Conservation (phyloP, 2,113 vertebrate species). For the Vimba vimba region DNA sequence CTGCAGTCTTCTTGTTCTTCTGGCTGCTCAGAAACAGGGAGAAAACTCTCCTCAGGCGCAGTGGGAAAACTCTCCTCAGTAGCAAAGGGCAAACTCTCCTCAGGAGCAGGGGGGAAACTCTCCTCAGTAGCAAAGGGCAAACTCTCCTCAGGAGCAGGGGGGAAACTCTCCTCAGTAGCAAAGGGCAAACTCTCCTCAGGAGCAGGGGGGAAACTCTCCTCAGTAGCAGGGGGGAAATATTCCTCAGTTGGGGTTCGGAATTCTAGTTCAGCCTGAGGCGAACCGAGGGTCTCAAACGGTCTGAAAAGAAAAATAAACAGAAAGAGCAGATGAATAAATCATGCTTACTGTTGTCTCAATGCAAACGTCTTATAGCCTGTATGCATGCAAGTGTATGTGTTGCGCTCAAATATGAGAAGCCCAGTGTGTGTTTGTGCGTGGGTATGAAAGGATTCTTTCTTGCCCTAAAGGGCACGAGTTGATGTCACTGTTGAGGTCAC, state of each 20-base stretch:
- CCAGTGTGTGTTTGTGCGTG: constrained; percentile 22
- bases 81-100: constrained; percentile 32
- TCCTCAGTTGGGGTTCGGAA: constrained; percentile 72
- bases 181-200: too few relatives aligned
- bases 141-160: constrained; percentile 5
- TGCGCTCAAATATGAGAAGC: constrained; percentile 48
- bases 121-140: neutral
- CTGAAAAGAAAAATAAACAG: constrained; percentile 61
- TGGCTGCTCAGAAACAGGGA: constrained; percentile 39
- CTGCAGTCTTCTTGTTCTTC: constrained; percentile 58
- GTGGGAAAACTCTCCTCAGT: neutral
- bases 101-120: neutral
- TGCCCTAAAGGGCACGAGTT: constrained; percentile 66
- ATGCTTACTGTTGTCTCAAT: constrained; percentile 22
- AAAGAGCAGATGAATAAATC: constrained; percentile 36
- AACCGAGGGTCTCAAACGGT: constrained; percentile 70
- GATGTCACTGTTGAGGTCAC: constrained; percentile 81
- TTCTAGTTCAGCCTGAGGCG: constrained; percentile 66
- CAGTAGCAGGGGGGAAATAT: constrained; percentile 42
- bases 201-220: constrained; percentile 46
- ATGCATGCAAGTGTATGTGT: constrained; percentile 31
- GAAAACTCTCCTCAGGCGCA: neutral
- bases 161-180: constrained; percentile 32
- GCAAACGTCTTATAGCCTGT: constrained; percentile 34
- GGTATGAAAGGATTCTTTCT: constrained; percentile 72